Base-by-base conservation (phyloP, 1,140 invertebrate genomes). In the Papilio machaon region DNA sequence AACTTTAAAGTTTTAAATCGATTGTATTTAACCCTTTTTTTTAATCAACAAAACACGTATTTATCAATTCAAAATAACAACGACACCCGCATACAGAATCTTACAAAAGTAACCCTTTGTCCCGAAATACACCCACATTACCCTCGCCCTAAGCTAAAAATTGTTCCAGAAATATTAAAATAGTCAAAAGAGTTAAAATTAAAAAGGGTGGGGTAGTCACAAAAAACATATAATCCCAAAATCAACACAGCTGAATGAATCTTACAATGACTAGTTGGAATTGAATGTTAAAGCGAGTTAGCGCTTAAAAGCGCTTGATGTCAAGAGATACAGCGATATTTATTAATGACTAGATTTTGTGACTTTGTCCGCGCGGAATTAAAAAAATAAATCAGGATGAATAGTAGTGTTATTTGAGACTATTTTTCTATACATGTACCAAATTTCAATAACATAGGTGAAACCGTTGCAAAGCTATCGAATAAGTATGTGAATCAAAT, bases 141-240 rank as follows among this genome's bases (percentile, higher is more conserved):
- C 54, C 91, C 90, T 93, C 92, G 85, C 92, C 91, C 91, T 76
- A 91, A 90, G 83, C 86, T 86, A 89, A 93, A 93, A 79, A 90
- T 82, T 89, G 92, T 92, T 91, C 90, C 91, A 90, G 89, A 94
- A 94, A 94, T 94, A 94, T 94, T 94, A 94, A 94, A 94, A 94
- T 93, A 93, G 92, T 92, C 89, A 91, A 94, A 94, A 94, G 92
- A 93, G 91, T 94, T 94, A 92, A 94, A 94, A 90, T 93, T 94
- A 92, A 94, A 89, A 91, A 90, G 82, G 87, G 85, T 90, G 91
- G 38, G 91, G 89, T 89, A 88, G 81, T 86, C 82, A 88, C 86
- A 88, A 93, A 43, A 91, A 89, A 87, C 85, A 77, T 93, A 70
- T 79, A 92, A 94, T 93, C 91, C 91, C 86, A 90, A 90, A 90